phyloP scores from a whole-genome alignment of 2,888 invertebrate genomes.

The Frankliniella intonsa region DNA sequence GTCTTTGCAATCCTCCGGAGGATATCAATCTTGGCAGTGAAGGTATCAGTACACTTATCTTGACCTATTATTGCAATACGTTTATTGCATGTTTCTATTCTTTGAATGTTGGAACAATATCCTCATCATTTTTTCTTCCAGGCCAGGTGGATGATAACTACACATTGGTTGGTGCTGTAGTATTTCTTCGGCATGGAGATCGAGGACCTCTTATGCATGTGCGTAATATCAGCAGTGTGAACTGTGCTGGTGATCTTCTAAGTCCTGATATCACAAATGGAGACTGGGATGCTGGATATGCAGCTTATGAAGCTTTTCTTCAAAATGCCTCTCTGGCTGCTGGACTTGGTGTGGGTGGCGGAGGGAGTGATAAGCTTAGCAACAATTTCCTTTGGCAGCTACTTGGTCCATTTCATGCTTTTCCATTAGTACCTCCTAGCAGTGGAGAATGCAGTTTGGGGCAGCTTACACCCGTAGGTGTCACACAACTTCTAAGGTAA shows the following conservation, averaged over 20 bases:
- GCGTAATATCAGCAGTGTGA: conserved; percentile 68
- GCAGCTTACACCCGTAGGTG: conserved; percentile 64
- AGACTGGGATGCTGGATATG: conserved; percentile 35
- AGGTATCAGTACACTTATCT: conserved; percentile 52
- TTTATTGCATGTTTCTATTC: background rate
- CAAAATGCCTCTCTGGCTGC: conserved; percentile 52
- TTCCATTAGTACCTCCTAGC: conserved; percentile 67
- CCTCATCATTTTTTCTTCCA: conserved; percentile 39
- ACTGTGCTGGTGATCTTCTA: conserved; percentile 61
- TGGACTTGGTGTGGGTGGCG: conserved; percentile 28
- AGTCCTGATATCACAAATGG: conserved; percentile 37
- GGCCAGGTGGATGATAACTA: conserved; percentile 55
- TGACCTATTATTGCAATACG: background rate
- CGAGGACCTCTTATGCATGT: conserved; percentile 82
- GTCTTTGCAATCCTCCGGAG: conserved; percentile 68
- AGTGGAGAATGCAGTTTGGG: conserved; percentile 72
- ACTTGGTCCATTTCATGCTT: conserved; percentile 77
- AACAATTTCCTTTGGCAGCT: conserved; percentile 48
- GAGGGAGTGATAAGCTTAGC: background rate
- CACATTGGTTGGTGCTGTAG: conserved; percentile 64
- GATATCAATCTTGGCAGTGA: conserved; percentile 66
- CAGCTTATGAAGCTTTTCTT: conserved; percentile 51
- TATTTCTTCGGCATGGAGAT: conserved; percentile 83
- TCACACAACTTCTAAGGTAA: background rate
- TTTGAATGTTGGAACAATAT: conserved; percentile 28